A percentile compares a stretch with the other conserved stretches of the same genome.
These are phyloP conservation scores for Dascillus cervinus DNA, from an alignment of 2,888 invertebrate genomes.

Conservation along the genomic window DNA sequence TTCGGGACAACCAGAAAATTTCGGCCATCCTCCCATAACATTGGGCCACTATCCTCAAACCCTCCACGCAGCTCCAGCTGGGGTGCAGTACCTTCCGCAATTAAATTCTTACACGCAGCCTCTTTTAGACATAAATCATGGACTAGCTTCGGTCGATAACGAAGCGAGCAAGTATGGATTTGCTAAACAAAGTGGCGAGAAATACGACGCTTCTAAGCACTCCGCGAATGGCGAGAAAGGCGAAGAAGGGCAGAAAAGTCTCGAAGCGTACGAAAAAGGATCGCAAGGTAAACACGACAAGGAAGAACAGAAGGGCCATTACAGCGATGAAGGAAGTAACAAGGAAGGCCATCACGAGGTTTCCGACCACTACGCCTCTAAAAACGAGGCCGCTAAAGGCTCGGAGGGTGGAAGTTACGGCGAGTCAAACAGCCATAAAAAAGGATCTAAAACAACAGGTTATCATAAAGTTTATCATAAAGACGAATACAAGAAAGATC, in stretches of 20 bases:
- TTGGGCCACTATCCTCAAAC: conserved; percentile 32
- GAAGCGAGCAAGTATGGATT: conserved; percentile 4
- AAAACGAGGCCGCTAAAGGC: conserved; percentile 46
- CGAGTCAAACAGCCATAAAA: conserved; percentile 52
- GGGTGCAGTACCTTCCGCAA: conserved; percentile 23
- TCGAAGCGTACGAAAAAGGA: conserved; percentile 50
- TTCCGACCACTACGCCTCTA: conserved; percentile 49
- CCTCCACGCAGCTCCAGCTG: conserved; percentile 5
- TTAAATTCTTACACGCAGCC: neutral
- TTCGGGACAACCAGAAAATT: conserved; percentile 29
- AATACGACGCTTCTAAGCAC: conserved; percentile 45
- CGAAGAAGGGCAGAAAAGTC: conserved; percentile 48
- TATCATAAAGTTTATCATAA: conserved; percentile 68
- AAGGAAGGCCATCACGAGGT: conserved; percentile 49
- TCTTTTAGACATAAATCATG: conserved; percentile 23
- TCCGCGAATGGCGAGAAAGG: conserved; percentile 50
- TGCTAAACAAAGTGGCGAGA: conserved; percentile 39
- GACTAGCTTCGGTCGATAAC: conserved; percentile 16
- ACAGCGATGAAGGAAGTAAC: conserved; percentile 47
- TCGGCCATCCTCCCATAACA: conserved; percentile 20
- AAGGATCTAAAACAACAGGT: conserved; percentile 62
- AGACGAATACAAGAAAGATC: conserved; percentile 71
- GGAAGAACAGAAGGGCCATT: conserved; percentile 47
- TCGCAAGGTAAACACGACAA: conserved; percentile 49
- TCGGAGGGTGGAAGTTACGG: conserved; percentile 52